Evolutionary conservation across 2,888 invertebrate genomes (phyloP), one percentile per base, ranked within the genome.

Genomic region (Xestia ashworthii): DNA sequence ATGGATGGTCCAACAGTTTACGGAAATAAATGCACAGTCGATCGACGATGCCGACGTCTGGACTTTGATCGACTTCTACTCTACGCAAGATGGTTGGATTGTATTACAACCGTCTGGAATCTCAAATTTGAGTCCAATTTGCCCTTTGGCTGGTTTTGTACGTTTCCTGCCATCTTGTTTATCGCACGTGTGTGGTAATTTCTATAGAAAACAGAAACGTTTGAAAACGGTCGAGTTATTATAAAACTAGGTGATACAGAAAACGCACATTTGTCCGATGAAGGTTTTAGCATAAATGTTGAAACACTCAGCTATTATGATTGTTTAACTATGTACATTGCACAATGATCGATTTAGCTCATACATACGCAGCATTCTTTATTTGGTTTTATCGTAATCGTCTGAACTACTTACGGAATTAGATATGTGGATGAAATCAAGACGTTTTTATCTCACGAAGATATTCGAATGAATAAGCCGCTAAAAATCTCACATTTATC

Each of bases 401-500:
- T 64, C 58, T 74, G 80, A 78, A 82, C 82, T 84, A 80, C 78
- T 80, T 87, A 78, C 62, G 67, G 70, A 81, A 68, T 83, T 78
- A 78, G 71, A 77, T 60, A 58, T 55, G 71, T 44, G n/a, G 41
- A 68, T 77, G 66, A 64, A 83, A 66, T 77, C 74, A 48, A 65
- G 41, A 64, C 44, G 69, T 76, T 81, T 69, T 71, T 82, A 71
- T 86, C 65, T 76, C 62, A 77, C 58, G 50, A 55, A 73, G 55
- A 69, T 12, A 60, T 82, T 76, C 64, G 32, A 74, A 81, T 65
- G 48, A 84, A 50, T 55, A 41, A 71, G 74, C 64, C 69, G 69
- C 41, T 78, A 74, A 76, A 74, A 76, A 65, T 78, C 50, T 80
- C 79, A 81, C 74, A 81, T 80, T 81, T 75, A 16, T 58, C 78